Base-by-base conservation (phyloP, 2,797 vertebrate species). In the Melanotaenia boesemani region DNA sequence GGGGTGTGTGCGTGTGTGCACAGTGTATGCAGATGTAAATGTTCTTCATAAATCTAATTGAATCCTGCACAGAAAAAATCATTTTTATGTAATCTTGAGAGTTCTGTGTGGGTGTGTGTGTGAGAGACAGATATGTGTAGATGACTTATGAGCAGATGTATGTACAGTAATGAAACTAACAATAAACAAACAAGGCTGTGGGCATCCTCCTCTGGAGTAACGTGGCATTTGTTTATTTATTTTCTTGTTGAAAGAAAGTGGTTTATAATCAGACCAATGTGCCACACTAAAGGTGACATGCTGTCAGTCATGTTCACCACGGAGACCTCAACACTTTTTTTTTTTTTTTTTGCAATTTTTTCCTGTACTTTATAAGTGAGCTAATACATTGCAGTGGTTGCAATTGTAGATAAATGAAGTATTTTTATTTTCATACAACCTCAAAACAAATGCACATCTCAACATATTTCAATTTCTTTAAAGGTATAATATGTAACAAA, bases 91-190 rank as follows among this genome's bases (percentile, higher is more conserved):
- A 24, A 54, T 54, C n/a, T 54, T 54, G 24, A 26, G 24, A 26
- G 48, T 52, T n/a, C 9, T 73, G 74, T 61, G 61, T 72, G 75
- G 39, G 61, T 74, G 13, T 55, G 59, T 55, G 59, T 59, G 75
- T 57, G 20, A 16, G 65, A 11, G 83, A 73, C 62, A 79, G 67
- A 84, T 79, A 75, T 72, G 77, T 89, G 79, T 88, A 87, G 70
- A 87, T 89, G 84, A 90, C 81, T 85, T 76, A 75, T 85, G 80
- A 82, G 80, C 87, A 92, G 76, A 84, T 89, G 84, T 89, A 87
- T 93, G 91, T 93, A 92, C 87, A 91, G 88, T 88, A 88, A 92
- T 89, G 89, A 44, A 92, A 92, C 83, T 86, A 93, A 75, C 79
- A 90, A 89, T 92, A 91, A 90, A 93, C 58, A 87, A 83, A 92